Conservation (phyloP, 2,888 invertebrate species). For the Drosophila prostipennis region DNA sequence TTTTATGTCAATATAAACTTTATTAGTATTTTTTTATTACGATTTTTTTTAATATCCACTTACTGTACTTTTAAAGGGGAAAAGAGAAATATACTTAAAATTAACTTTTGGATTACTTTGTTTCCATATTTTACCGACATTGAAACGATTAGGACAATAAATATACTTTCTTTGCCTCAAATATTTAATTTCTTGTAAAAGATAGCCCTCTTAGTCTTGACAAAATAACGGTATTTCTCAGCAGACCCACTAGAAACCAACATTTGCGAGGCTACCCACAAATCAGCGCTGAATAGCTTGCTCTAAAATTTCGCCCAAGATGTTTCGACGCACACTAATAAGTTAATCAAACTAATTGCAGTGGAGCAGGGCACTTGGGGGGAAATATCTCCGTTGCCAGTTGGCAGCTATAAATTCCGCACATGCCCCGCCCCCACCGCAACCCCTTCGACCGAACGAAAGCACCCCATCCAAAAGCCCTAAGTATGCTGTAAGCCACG, state of each 20-base stretch:
- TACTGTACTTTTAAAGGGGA: too few species aligned
- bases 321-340: constrained; percentile 48
- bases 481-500: constrained; percentile 72
- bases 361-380: constrained; percentile 11
- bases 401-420: constrained; percentile 68
- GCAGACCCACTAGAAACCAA: background rate
- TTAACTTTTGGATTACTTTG: too few species aligned
- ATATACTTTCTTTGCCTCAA: too few species aligned
- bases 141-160: too few species aligned
- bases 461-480: constrained; percentile 1
- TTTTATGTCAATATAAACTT: background rate
- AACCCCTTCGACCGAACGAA: constrained; percentile 1
- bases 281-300: constrained; percentile 29
- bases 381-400: constrained; percentile 44
- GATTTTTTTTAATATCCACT: too few species aligned
- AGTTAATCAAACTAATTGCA: constrained; percentile 77
- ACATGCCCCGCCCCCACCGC: constrained; percentile 39
- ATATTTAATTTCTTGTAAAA: too few species aligned
- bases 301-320: constrained; percentile 22
- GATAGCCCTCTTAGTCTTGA: too few species aligned
- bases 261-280: constrained; percentile 1
- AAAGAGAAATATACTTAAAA: too few species aligned
- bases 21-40: too few species aligned
- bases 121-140: too few species aligned
- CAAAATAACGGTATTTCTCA: background rate